Evolutionary conservation across 37 sponge, comb jelly and placozoan genomes (phyloP).

Genomic region (Ianthella basta): DNA sequence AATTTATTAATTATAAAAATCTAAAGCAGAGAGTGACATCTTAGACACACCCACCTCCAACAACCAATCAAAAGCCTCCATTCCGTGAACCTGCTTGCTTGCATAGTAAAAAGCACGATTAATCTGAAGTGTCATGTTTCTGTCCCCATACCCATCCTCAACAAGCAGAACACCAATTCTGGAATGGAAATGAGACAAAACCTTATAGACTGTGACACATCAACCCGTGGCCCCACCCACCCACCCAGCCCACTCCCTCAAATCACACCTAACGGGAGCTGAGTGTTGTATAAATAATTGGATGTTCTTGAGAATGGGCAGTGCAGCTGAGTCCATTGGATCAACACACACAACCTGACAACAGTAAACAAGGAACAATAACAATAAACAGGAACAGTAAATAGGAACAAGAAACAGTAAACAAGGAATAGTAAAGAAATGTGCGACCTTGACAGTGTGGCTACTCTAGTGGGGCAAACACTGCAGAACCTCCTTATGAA

Average conservation of each 20-base stretch:
- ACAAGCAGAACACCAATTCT: conserved; percentile 78
- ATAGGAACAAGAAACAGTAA: too few relatives aligned
- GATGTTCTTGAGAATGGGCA: conserved; percentile 56
- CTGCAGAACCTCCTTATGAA: too few relatives aligned
- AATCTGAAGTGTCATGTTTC: conserved; percentile 31
- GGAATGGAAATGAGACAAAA: not conserved
- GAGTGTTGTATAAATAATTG: conserved; percentile 57
- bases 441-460: too few relatives aligned
- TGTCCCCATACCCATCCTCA: not conserved
- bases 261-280: conserved; percentile 59
- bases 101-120: conserved; percentile 55
- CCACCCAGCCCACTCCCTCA: not conserved
- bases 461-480: too few relatives aligned
- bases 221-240: conserved; percentile 3
- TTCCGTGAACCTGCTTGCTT: not conserved
- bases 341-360: conserved; percentile 66
- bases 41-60: conserved; percentile 31
- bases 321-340: conserved; percentile 33
- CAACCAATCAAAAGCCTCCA: conserved; percentile 68
- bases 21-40: too few relatives aligned
- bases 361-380: not conserved
- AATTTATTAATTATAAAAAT: not conserved
- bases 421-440: too few relatives aligned
- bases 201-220: not conserved
- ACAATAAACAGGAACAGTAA: not conserved